Percentiles rank a stretch among this genome's conserved stretches.
These are phyloP conservation scores for Dysidea cf. avara DNA, from an alignment of 37 sponge, comb jelly and placozoan species.

Conservation along the genomic window DNA sequence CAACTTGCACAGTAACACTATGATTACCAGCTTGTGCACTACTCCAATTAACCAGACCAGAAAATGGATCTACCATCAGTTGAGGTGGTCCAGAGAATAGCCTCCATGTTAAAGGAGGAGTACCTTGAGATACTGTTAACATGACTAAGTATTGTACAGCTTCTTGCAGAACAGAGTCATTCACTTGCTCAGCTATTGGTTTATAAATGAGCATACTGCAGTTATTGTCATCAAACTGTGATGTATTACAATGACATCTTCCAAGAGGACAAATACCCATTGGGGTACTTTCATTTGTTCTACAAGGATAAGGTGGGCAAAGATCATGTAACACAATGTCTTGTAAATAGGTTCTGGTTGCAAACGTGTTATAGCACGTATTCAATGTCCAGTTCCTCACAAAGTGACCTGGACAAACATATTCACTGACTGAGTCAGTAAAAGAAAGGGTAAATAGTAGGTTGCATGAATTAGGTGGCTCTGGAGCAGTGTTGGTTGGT, in stretches of 20 bases:
- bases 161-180: slow-evolving; percentile 15
- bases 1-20: slow-evolving; percentile 14
- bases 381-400: slow-evolving; percentile 17
- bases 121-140: slow-evolving; percentile 5
- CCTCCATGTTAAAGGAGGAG: slow-evolving; percentile 21
- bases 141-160: slow-evolving; percentile 4
- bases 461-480: slow-evolving; percentile 21
- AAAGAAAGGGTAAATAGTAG: slow-evolving; percentile 1
- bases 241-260: slow-evolving; percentile 13
- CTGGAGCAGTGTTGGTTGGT: slow-evolving; percentile 12
- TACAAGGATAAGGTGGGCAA: slow-evolving; percentile 30
- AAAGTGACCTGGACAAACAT: slow-evolving; percentile 15
- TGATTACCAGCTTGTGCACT: slow-evolving; percentile 38
- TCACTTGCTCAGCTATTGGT: no score
- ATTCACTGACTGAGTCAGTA: not conserved
- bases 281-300: slow-evolving; percentile 29
- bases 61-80: not conserved
- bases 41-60: slow-evolving; percentile 6
- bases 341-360: not conserved
- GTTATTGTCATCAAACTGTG: slow-evolving; percentile 11
- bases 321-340: slow-evolving; percentile 16
- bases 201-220: no score
- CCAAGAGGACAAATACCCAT: slow-evolving; percentile 11
- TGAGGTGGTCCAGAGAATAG: slow-evolving; percentile 16
- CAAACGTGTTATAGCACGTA: not conserved